These are phyloP conservation scores for Drosophila sproati DNA, from an alignment of 1,140 invertebrate species.

Conservation along the genomic window DNA sequence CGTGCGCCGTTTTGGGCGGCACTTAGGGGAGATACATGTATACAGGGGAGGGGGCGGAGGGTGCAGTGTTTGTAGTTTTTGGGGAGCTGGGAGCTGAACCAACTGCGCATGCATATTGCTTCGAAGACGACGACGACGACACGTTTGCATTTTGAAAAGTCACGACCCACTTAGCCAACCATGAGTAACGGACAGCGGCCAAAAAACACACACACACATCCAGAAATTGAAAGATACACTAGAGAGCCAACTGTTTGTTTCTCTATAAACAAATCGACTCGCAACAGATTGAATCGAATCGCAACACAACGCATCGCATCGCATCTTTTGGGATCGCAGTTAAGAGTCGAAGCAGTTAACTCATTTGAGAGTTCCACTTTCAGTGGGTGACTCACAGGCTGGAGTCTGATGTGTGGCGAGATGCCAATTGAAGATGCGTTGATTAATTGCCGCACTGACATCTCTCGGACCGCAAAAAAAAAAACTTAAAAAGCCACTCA, in stretches of 20 bases:
- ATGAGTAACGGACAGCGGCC: conserved; percentile 77
- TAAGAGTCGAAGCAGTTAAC: conserved; percentile 22
- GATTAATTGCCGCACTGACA: conserved; percentile 78
- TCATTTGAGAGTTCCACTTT: conserved; percentile 19
- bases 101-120: conserved; percentile 58
- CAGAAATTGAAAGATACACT: conserved; percentile 6
- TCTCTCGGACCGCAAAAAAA: conserved; percentile 56
- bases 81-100: conserved; percentile 44
- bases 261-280: conserved; percentile 73
- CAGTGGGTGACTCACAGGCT: conserved; percentile 40
- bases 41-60: neutral
- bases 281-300: conserved; percentile 38
- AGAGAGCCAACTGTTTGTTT: conserved; percentile 75
- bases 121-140: conserved; percentile 61
- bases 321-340: conserved; percentile 39
- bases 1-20: conserved; percentile 61
- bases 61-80: conserved; percentile 13
- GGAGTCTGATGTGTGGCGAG: conserved; percentile 29
- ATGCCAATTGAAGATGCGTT: conserved; percentile 67
- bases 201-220: conserved; percentile 33
- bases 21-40: conserved; percentile 6
- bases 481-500: conserved; percentile 66
- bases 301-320: neutral
- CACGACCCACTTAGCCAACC: conserved; percentile 81
- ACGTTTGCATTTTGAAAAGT: conserved; percentile 82